phyloP scores from a whole-genome alignment of 2,888 invertebrate species.

The Chaetoderma sp. region DNA sequence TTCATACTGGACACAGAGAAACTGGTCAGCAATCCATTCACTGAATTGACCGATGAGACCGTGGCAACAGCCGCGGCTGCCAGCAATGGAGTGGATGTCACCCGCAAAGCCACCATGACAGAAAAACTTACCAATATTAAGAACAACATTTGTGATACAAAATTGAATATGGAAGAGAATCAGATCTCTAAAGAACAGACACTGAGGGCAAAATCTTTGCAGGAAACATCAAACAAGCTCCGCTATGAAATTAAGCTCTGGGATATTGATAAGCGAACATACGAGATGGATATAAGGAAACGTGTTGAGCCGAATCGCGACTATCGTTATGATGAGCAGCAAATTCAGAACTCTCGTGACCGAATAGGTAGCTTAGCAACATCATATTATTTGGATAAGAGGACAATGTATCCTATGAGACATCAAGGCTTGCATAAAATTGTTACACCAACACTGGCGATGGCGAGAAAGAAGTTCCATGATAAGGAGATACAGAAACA shows the following conservation, averaged over 20 bases:
- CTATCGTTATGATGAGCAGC: constrained; percentile 55
- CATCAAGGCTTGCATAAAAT: not conserved
- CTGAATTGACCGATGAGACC: constrained; percentile 50
- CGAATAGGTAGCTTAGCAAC: constrained; percentile 46
- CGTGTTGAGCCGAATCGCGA: constrained; percentile 51
- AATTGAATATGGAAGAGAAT: constrained; percentile 40
- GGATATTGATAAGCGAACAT: constrained; percentile 54
- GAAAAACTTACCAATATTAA: constrained; percentile 59
- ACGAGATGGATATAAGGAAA: constrained; percentile 51
- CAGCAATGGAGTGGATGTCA: too few species aligned
- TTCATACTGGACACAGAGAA: constrained; percentile 64
- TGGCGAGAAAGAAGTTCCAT: constrained; percentile 45
- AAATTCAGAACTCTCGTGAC: constrained; percentile 38
- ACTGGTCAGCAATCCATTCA: constrained; percentile 54
- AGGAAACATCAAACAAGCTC: constrained; percentile 48
- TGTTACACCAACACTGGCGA: constrained; percentile 45
- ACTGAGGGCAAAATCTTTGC: constrained; percentile 45
- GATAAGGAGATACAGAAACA: not conserved
- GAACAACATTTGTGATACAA: constrained; percentile 60
- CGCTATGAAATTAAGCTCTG: constrained; percentile 59
- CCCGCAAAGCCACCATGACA: constrained; percentile 47
- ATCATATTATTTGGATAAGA: constrained; percentile 31
- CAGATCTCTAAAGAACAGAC: constrained; percentile 48
- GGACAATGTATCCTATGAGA: constrained; percentile 9
- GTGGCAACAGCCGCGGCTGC: constrained; percentile 32